These are phyloP conservation scores for Parapsyche elsis DNA, from an alignment of 1,140 invertebrate genomes.

Conservation along the genomic window DNA sequence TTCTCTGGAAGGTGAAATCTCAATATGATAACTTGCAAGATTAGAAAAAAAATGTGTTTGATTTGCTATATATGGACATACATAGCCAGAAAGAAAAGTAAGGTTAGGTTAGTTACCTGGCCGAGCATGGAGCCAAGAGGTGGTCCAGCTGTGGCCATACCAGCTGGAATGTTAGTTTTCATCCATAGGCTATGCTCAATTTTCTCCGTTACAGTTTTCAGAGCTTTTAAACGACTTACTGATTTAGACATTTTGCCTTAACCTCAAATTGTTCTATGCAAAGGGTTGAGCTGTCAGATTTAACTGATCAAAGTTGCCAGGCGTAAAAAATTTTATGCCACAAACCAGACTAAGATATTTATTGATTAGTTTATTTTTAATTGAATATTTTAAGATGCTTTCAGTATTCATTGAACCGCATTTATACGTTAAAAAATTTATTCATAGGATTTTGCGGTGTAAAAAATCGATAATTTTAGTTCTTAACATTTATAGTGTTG, in stretches of 20 bases:
- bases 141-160: constrained; percentile 86
- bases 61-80: too few relatives aligned
- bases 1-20: constrained; percentile 73
- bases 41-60: too few relatives aligned
- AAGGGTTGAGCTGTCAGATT: background rate
- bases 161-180: constrained; percentile 84
- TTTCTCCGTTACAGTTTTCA: constrained; percentile 79
- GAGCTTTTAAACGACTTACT: constrained; percentile 71
- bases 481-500: too few relatives aligned
- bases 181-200: constrained; percentile 79
- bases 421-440: too few relatives aligned
- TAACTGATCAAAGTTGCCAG: background rate
- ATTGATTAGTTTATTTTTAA: too few relatives aligned
- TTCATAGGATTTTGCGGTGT: too few relatives aligned
- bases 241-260: constrained; percentile 75
- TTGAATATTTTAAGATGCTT: too few relatives aligned
- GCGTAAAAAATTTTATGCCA: background rate
- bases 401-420: too few relatives aligned
- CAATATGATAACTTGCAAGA: too few relatives aligned
- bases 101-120: constrained; percentile 74
- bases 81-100: too few relatives aligned
- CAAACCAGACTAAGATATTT: too few relatives aligned
- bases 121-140: constrained; percentile 93
- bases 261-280: background rate
- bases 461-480: too few relatives aligned